Percentiles rank a stretch among this genome's conserved stretches.
Evolutionary conservation across 1,140 invertebrate genomes (phyloP).

Genomic region (Drosophila sp.): DNA sequence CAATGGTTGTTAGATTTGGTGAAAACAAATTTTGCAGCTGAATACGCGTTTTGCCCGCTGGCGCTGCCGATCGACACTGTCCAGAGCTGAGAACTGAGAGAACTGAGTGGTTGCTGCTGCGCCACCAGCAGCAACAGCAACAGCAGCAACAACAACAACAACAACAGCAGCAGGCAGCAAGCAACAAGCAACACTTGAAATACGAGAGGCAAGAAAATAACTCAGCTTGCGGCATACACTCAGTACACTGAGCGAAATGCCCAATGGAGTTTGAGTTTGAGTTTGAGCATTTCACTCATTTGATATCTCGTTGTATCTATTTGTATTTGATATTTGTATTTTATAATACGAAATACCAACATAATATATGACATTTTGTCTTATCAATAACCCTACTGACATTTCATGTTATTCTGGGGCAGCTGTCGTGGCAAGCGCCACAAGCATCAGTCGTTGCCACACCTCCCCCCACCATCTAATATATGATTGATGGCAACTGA

Average conservation of each 20-base stretch:
- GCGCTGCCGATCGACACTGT: constrained; percentile 48
- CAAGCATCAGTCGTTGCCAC: constrained; percentile 8
- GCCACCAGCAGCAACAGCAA: neutral
- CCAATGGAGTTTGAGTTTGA: constrained; percentile 1
- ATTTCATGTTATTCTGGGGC: constrained; percentile 29
- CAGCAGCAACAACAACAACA: constrained; percentile 1
- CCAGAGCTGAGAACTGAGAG: constrained; percentile 38
- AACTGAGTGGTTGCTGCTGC: constrained; percentile 31
- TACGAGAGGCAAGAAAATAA: constrained; percentile 43
- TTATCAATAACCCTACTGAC: constrained; percentile 36
- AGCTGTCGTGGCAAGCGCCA: constrained; percentile 12
- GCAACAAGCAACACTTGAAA: constrained; percentile 48
- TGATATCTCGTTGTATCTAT: constrained; percentile 13
- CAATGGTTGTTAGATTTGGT: constrained; percentile 12
- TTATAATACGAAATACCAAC: constrained; percentile 4
- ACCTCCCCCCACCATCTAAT: neutral
- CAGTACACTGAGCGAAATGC: constrained; percentile 31
- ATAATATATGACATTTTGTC: constrained; percentile 26
- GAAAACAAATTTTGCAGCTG: constrained; percentile 6
- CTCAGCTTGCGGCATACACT: constrained; percentile 39
- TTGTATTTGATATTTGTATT: constrained; percentile 13
- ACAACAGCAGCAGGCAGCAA: constrained; percentile 24
- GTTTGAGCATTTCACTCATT: neutral
- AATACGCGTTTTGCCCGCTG: constrained; percentile 24
- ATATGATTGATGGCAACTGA: constrained; percentile 49